Percentiles rank a stretch among this genome's conserved stretches.
Evolutionary conservation across 2,888 invertebrate species (phyloP).

Genomic region (Perdita meconis): DNA sequence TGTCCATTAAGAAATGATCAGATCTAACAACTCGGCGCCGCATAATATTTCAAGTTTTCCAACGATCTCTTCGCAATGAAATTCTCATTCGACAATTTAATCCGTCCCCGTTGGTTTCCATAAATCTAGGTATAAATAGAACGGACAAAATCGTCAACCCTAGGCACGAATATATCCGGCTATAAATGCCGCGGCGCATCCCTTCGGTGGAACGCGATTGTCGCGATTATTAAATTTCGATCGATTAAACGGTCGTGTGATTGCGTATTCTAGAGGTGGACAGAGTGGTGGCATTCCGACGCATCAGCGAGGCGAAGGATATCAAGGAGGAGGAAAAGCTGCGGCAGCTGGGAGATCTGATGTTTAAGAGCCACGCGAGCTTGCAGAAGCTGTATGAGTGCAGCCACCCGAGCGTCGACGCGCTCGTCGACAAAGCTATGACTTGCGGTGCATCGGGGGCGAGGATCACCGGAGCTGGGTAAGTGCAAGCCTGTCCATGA

Average conservation of each 20-base stretch:
- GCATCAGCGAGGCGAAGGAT: constrained; percentile 74
- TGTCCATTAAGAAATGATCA: no score
- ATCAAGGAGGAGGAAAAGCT: constrained; percentile 83
- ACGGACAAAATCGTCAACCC: no score
- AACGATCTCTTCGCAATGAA: no score
- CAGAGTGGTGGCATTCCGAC: constrained; percentile 87
- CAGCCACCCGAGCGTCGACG: constrained; percentile 94
- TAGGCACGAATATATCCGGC: background rate
- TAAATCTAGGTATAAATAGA: no score
- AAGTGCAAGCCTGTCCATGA: constrained; percentile 68
- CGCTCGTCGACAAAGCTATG: constrained; percentile 90
- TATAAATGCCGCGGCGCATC: background rate
- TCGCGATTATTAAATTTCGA: constrained; percentile 22
- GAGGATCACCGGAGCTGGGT: constrained; percentile 98
- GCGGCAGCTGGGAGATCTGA: constrained; percentile 90
- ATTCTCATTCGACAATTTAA: background rate
- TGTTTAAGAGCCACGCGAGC: constrained; percentile 95
- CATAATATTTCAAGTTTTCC: no score
- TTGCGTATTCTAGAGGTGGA: constrained; percentile 89
- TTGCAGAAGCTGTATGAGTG: constrained; percentile 95
- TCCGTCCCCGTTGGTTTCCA: background rate
- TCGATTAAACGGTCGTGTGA: constrained; percentile 26
- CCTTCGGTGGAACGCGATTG: background rate
- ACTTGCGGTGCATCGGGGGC: constrained; percentile 90
- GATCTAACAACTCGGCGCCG: no score